Conservation (phyloP, 2,113 vertebrate genomes). For the Cisticola juncidis region DNA sequence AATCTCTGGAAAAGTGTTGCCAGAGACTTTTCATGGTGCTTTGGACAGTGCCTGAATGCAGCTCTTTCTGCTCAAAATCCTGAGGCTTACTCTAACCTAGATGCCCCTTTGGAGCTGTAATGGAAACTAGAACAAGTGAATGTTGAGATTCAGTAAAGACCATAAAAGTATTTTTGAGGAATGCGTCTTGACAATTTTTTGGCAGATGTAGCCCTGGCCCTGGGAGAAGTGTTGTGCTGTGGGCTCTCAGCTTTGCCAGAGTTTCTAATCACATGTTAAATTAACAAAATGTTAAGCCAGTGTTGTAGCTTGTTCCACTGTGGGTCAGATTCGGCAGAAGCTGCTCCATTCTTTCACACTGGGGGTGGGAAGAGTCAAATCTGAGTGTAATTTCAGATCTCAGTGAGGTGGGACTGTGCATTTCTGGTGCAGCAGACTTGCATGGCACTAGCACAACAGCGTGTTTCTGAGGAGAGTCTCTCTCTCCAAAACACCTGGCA, state of each 20-base stretch:
- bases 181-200: slow-evolving; percentile 61
- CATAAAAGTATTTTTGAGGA: slow-evolving; percentile 48
- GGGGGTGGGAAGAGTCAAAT: not conserved
- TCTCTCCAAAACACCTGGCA: not conserved
- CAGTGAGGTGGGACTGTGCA: not conserved
- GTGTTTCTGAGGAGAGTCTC: not conserved
- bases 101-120: slow-evolving; percentile 25
- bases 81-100: not conserved
- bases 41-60: not conserved
- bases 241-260: slow-evolving; percentile 38
- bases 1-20: not conserved
- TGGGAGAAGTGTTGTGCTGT: not conserved
- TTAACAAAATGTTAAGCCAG: not conserved
- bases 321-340: not conserved
- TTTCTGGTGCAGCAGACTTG: not conserved
- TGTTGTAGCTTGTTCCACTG: not conserved
- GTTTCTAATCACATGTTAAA: slow-evolving; percentile 24
- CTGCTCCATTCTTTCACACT: not conserved
- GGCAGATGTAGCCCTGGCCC: slow-evolving; percentile 46
- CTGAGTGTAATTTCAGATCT: not conserved
- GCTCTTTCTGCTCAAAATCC: not conserved
- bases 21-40: not conserved
- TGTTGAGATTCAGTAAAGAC: slow-evolving; percentile 27
- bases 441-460: not conserved
- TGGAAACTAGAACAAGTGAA: slow-evolving; percentile 59